Evolutionary conservation across 2,113 vertebrate genomes (phyloP), one percentile per base, ranked within the genome.

Genomic region (Machaerirhynchus nigripectus): DNA sequence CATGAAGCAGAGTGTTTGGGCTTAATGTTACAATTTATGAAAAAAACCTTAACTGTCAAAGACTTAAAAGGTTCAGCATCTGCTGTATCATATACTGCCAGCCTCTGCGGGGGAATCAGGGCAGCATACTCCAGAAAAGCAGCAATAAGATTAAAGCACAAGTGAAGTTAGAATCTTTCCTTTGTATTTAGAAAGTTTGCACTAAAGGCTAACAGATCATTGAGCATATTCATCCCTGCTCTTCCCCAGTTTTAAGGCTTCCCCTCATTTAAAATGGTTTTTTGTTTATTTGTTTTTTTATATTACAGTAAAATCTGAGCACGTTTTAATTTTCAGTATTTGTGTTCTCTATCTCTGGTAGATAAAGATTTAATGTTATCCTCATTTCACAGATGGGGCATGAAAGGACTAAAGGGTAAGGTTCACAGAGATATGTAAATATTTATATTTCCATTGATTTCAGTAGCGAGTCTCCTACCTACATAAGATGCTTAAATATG

Each of bases 381-480:
- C 59, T 85, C 42, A n/a, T 88, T 96, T 88, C 77, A 84, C 68
- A 84, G 82, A 40, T 56, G 44, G 24, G 35, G 80, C 52, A 21
- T 39, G 28, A 44, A 69, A 83, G 31, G 85, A 78, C 71, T 49
- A 67, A 88, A 76, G 68, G 75, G 47, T 89, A 68, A 47, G 30
- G 79, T 93, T 93, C 63, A 84, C 50, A 88, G 63, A 77, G 85
- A 95, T 95, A 93, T 57, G 68, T 90, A 94, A 86, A 94, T 93
- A 47, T 92, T 96, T 93, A 6, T 84, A 83, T 90, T 94, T 93
- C 23, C 19, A 35, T 50, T 94, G 55, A 70, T 94, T 95, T 86
- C 55, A 87, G 60, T 84, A 49, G 35, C 84, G 84, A 67, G 35
- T 56, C 59, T 88, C 37, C 31, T 75, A 68, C 78, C 50, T 93